These are phyloP conservation scores for Probosciger aterrimus DNA, from an alignment of 2,113 vertebrate genomes.

Conservation along the genomic window DNA sequence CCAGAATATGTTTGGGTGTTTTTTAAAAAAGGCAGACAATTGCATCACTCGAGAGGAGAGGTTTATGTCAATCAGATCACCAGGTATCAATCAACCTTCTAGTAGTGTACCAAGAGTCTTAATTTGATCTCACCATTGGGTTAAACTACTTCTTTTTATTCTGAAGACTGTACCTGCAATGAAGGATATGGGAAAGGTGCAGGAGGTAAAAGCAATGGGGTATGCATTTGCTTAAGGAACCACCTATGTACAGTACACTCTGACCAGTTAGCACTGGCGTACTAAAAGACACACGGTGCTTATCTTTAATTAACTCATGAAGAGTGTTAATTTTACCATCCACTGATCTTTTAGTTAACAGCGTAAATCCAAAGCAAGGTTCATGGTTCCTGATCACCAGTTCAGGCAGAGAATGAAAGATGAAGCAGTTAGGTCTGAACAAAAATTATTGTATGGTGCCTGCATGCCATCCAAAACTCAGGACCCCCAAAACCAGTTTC, in stretches of 20 bases:
- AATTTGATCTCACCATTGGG: neutral
- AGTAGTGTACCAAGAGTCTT: neutral
- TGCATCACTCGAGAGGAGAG: neutral
- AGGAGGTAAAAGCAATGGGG: neutral
- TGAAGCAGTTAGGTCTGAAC: neutral
- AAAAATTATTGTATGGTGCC: neutral
- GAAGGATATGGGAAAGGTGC: neutral
- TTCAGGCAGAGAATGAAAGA: neutral
- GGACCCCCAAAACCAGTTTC: neutral
- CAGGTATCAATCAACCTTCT: neutral
- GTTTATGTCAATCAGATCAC: neutral
- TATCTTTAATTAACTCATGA: neutral
- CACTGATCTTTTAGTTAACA: neutral
- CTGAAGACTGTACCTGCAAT: neutral
- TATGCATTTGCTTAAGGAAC: neutral
- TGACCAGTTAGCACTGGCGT: neutral
- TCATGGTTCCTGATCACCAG: neutral
- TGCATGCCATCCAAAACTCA: neutral
- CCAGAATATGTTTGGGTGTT: neutral
- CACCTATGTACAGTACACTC: neutral
- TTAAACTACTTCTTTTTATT: neutral
- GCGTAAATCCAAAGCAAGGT: neutral
- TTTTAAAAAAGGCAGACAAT: neutral
- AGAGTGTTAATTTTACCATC: neutral
- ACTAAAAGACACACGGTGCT: neutral